Evolutionary conservation across 2,888 invertebrate genomes (phyloP).

Genomic region (Tetranychus piercei): DNA sequence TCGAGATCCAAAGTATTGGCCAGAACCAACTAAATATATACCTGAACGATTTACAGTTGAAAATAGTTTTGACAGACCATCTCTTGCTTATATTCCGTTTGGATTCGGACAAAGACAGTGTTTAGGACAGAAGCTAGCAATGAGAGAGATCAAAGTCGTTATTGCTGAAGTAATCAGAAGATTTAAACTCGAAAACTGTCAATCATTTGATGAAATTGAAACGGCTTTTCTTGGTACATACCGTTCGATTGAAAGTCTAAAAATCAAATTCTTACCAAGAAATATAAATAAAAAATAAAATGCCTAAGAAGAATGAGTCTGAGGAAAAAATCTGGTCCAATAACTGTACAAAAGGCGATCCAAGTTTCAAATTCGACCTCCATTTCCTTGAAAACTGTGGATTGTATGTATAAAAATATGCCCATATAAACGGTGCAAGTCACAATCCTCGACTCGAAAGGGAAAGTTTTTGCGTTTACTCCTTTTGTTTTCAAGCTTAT

Average conservation of each 20-base stretch:
- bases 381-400: no score
- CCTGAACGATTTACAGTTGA: neutral
- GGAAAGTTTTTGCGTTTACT: no score
- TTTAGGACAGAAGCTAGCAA: neutral
- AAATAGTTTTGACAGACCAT: neutral
- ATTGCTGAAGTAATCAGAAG: neutral
- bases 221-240: conserved; percentile 1
- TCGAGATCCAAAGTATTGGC: conserved; percentile 7
- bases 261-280: neutral
- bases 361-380: no score
- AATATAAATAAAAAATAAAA: no score
- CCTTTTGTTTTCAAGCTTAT: no score
- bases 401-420: no score
- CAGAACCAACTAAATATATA: neutral
- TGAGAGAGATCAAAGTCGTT: conserved; percentile 6
- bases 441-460: no score
- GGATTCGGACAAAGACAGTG: neutral
- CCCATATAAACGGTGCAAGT: no score
- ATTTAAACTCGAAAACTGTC: neutral
- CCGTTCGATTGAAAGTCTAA: neutral
- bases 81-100: neutral
- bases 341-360: no score
- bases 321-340: no score
- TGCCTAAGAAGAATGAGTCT: no score
- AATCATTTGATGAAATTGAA: neutral